Conservation (phyloP, 1,140 invertebrate species). For the Lasaia peninsularis region DNA sequence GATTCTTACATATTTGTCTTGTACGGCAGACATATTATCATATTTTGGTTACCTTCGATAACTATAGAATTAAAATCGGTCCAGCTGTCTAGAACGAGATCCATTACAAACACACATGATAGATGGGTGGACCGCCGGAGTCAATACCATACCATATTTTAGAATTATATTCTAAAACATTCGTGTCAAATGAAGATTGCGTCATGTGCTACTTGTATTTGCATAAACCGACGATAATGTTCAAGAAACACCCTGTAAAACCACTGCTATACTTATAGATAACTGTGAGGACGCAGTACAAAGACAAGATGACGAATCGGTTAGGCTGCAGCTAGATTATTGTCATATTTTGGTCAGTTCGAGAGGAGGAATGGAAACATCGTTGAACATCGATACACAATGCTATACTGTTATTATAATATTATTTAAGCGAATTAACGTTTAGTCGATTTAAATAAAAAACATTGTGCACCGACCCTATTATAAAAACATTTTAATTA, state of each 20-base stretch:
- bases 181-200: background rate
- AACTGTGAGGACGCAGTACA: constrained; percentile 29
- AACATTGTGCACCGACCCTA: constrained; percentile 27
- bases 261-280: constrained; percentile 6
- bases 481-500: constrained; percentile 12
- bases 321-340: constrained; percentile 68
- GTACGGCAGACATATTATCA: too few relatives aligned
- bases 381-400: constrained; percentile 25
- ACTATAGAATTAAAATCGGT: too few relatives aligned
- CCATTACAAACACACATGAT: too few relatives aligned
- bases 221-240: background rate
- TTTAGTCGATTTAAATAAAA: constrained; percentile 11
- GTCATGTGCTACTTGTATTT: background rate
- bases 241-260: constrained; percentile 2
- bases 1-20: too few relatives aligned
- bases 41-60: too few relatives aligned
- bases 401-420: constrained; percentile 17
- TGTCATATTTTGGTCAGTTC: constrained; percentile 70
- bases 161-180: background rate
- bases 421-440: constrained; percentile 13
- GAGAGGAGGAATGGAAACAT: constrained; percentile 41
- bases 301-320: constrained; percentile 51
- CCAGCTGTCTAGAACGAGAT: too few relatives aligned
- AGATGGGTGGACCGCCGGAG: background rate
- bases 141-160: background rate